Base-by-base conservation (phyloP, 2,113 vertebrate genomes). In the Psophia crepitans region DNA sequence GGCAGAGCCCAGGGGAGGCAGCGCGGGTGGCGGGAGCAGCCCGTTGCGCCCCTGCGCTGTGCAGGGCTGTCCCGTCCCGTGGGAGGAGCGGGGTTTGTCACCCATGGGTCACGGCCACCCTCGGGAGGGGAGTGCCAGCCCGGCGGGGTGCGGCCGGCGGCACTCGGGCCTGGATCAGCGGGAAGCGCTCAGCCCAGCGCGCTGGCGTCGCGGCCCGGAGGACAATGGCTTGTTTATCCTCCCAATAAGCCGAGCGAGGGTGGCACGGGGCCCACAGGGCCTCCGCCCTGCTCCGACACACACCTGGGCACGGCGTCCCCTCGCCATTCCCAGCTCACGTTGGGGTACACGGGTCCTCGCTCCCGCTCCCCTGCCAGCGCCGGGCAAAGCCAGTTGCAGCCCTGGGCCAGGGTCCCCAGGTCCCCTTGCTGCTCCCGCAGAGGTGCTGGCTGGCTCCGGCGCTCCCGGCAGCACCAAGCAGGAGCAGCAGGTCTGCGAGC, bases 111-210 rank as follows among this genome's bases (percentile, higher is more conserved):
- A 89, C 49, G 1, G 90, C 39, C 81, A 30, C 46, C 66, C 8
- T 14, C 0, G 60, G 56, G 33, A 56, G 60, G 75, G 82, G 15
- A 49, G 33, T 2, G 10, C 39, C 64, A 30, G 54, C 64, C 53
- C 3, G 3, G 3, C 0, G 24, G 89, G 94, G 92, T n/a, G 96
- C 5, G 84, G 83, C 70, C 3, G 7, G 77, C 0, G 6, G 41
- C 68, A 6, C 43, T 35, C 0, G 3, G 1, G 0, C 30, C 51
- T 0, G 9, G 51, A 51, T 48, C 65, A 53, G 58, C 2, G 14
- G 24, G 65, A 57, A 44, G 44, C 9, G 0, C 39, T 37, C 14
- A 30, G 68, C 78, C 51, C 82, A 33, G 37, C 7, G 2, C 4
- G 14, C 93, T 73, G 88, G 71, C 56, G 12, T 33, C 3, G 5